Evolutionary conservation across 1,140 invertebrate genomes (phyloP).

Genomic region (Patella vulgata): DNA sequence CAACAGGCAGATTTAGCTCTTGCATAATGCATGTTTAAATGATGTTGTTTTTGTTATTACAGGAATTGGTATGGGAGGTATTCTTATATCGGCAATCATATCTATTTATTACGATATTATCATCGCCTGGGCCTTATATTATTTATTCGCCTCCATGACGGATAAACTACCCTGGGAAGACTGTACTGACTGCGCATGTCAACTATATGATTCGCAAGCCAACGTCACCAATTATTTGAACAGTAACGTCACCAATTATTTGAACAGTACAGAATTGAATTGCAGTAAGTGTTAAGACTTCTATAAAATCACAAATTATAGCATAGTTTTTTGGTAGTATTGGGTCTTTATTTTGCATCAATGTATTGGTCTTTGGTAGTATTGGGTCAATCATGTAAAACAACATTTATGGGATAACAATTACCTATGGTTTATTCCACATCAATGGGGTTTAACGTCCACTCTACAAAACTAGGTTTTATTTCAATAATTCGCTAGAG

Average conservation of each 20-base stretch:
- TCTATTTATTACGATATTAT: constrained; percentile 68
- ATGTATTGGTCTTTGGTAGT: no score
- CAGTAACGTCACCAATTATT: constrained; percentile 11
- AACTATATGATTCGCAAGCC: constrained; percentile 16
- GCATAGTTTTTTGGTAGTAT: no score
- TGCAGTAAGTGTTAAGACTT: constrained; percentile 28
- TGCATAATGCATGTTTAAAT: no score
- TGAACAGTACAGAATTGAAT: constrained; percentile 20
- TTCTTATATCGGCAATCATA: constrained; percentile 65
- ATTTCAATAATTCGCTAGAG: no score
- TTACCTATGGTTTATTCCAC: no score
- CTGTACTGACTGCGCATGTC: constrained; percentile 58
- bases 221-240: constrained; percentile 11
- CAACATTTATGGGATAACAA: no score
- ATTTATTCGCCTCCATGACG: constrained; percentile 62
- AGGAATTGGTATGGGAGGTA: constrained; percentile 83
- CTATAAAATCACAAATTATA: no score
- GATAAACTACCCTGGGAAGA: constrained; percentile 58
- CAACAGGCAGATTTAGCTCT: no score
- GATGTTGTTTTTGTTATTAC: constrained; percentile 35
- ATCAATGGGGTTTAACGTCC: no score
- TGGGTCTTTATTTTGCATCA: no score
- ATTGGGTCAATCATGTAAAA: no score
- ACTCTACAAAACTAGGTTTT: no score
- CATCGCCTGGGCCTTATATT: constrained; percentile 66